Conservation (phyloP, 2,888 invertebrate species). For the Plusia festucae region DNA sequence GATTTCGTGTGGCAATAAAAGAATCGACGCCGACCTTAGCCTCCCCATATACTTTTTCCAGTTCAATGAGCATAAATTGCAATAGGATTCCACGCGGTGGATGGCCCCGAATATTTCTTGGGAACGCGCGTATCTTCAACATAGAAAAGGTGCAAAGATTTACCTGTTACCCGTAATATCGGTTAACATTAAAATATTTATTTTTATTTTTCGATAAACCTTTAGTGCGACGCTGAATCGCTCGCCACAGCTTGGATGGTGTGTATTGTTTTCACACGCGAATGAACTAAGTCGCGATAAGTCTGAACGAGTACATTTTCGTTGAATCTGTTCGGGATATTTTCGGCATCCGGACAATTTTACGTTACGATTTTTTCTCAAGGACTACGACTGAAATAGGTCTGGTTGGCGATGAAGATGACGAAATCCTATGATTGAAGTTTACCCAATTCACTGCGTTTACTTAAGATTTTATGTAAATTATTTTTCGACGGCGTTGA, state of each 20-base stretch:
- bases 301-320: slow-evolving; percentile 21
- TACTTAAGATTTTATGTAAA: slow-evolving; percentile 80
- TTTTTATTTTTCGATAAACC: slow-evolving; percentile 50
- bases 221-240: slow-evolving; percentile 39
- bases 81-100: slow-evolving; percentile 85
- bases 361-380: slow-evolving; percentile 27
- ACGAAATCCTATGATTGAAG: slow-evolving; percentile 72
- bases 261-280: slow-evolving; percentile 27
- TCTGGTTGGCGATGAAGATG: slow-evolving; percentile 59
- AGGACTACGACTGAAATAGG: slow-evolving; percentile 32
- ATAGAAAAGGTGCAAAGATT: slow-evolving; percentile 82
- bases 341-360: slow-evolving; percentile 33
- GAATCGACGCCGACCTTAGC: slow-evolving; percentile 83
- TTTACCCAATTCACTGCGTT: slow-evolving; percentile 79
- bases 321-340: slow-evolving; percentile 16
- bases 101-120: slow-evolving; percentile 82
- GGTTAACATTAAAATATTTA: slow-evolving; percentile 77
- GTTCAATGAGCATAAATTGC: slow-evolving; percentile 88
- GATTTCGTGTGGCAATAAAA: slow-evolving; percentile 86
- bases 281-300: slow-evolving; percentile 30
- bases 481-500: slow-evolving; percentile 70
- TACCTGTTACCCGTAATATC: slow-evolving; percentile 77
- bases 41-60: slow-evolving; percentile 86
- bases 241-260: slow-evolving; percentile 36
- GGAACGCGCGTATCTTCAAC: slow-evolving; percentile 71